Evolutionary conservation across 1,140 invertebrate genomes (phyloP), one percentile per base, ranked within the genome.

Genomic region (Trinorchestia longiramus): DNA sequence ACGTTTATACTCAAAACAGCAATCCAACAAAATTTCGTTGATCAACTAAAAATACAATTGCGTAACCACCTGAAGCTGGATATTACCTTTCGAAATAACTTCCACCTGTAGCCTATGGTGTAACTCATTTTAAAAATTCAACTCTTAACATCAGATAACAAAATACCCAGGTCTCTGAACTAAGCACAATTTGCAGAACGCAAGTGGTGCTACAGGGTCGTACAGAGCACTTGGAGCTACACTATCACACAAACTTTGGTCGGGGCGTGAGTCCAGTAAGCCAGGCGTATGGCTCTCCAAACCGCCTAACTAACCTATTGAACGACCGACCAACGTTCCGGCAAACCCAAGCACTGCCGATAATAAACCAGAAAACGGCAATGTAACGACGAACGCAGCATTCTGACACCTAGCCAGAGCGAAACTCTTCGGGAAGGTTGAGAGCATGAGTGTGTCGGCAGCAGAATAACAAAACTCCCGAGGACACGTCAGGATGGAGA

Each of bases 251-350:
- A 94, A 94, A 94, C 92, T 94, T 94, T 43, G 43, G 92, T 40
- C 92, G 43, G 47, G 43, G 92, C 92, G 92, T 94, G 92, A 94
- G 92, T 94, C 92, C 92, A 94, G 92, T 94, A 94, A 94, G 92
- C 92, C 92, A 94, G 92, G 92, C 92, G 92, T 94, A 94, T 94
- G 92, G 92, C 92, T 94, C 92, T 94, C 92, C 92, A 94, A 94
- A 94, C 92, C 92, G 92, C 92, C 92, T 94, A 94, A 94, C 92
- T 94, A 94, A 94, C 92, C 92, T 94, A 94, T 94, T 94, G 92
- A 94, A 94, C 92, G 92, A 94, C 92, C 92, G 92, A 94, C 92
- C 92, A 94, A 94, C 92, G 92, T 94, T 94, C 92, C 92, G 92
- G 92, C 92, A 94, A 94, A 94, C 92, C 92, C 92, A 94, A 94